These are phyloP conservation scores for Cephus runcator DNA, from an alignment of 2,888 invertebrate genomes.

Conservation along the genomic window DNA sequence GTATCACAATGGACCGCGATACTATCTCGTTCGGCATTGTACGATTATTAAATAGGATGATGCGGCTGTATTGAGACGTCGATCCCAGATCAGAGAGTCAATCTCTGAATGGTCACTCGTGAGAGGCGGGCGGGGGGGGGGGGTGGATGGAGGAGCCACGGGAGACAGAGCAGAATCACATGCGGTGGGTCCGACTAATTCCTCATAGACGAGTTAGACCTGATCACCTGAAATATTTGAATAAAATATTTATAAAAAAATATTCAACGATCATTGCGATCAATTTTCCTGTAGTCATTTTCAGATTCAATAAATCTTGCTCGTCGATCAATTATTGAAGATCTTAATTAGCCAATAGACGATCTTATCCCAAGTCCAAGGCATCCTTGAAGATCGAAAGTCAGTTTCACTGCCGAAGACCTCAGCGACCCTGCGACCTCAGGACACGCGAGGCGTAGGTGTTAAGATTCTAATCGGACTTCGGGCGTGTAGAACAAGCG, in stretches of 20 bases:
- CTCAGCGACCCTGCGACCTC: too few species aligned
- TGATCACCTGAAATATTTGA: too few species aligned
- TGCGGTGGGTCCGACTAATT: background rate
- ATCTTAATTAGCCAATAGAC: too few species aligned
- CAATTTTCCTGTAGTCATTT: too few species aligned
- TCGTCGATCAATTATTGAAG: too few species aligned
- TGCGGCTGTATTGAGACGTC: slow-evolving; percentile 58
- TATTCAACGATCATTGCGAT: too few species aligned
- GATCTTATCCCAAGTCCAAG: too few species aligned
- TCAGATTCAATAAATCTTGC: too few species aligned
- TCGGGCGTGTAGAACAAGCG: slow-evolving; percentile 34
- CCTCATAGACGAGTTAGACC: too few species aligned
- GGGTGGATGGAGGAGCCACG: background rate
- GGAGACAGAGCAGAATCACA: background rate
- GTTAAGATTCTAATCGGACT: slow-evolving; percentile 39
- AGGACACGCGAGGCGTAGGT: slow-evolving; percentile 19
- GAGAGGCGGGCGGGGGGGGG: background rate
- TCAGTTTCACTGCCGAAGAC: too few species aligned
- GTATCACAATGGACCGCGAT: slow-evolving; percentile 21
- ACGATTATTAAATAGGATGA: slow-evolving; percentile 64
- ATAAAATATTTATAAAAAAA: too few species aligned
- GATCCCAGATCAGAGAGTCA: slow-evolving; percentile 31
- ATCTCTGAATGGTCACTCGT: slow-evolving; percentile 3
- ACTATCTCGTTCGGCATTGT: slow-evolving; percentile 44
- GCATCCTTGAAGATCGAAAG: too few species aligned